Conservation (phyloP, 1,140 invertebrate genomes). For the Diachasma alloeum region DNA sequence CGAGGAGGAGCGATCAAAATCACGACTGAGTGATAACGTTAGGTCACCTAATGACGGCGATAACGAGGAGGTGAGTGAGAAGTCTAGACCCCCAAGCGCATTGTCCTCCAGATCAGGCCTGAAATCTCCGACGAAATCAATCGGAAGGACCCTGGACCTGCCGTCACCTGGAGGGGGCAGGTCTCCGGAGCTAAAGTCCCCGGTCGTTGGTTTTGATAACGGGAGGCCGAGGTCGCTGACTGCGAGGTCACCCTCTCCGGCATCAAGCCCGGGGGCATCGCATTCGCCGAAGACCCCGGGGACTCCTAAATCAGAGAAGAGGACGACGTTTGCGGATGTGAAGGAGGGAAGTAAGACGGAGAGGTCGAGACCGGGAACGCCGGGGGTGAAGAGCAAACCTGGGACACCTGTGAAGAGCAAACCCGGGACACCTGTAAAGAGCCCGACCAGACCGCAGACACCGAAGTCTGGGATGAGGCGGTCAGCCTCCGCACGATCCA, state of each 20-base stretch:
- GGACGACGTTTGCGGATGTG: constrained; percentile 41
- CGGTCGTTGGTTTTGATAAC: constrained; percentile 23
- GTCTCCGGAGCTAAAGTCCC: not conserved
- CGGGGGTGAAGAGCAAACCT: constrained; percentile 8
- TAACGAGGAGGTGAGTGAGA: not conserved
- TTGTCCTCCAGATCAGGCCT: not conserved
- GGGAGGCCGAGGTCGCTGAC: constrained; percentile 16
- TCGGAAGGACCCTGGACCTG: not conserved
- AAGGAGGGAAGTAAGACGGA: not conserved
- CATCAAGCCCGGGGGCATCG: not conserved
- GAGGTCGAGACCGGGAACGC: constrained; percentile 21
- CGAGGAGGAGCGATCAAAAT: not conserved
- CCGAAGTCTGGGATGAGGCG: constrained; percentile 22
- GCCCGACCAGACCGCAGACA: not conserved
- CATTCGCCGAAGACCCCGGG: constrained; percentile 27
- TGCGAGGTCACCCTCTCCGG: constrained; percentile 10
- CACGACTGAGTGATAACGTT: not conserved
- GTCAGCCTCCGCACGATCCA: constrained; percentile 29
- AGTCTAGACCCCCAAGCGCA: not conserved
- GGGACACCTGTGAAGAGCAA: constrained; percentile 1
- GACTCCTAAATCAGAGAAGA: constrained; percentile 42
- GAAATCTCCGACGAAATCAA: not conserved
- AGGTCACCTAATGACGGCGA: not conserved
- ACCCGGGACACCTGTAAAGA: not conserved
- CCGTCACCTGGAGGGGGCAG: not conserved